Base-by-base conservation (phyloP, 2,797 vertebrate species). In the Parambassis ranga region DNA sequence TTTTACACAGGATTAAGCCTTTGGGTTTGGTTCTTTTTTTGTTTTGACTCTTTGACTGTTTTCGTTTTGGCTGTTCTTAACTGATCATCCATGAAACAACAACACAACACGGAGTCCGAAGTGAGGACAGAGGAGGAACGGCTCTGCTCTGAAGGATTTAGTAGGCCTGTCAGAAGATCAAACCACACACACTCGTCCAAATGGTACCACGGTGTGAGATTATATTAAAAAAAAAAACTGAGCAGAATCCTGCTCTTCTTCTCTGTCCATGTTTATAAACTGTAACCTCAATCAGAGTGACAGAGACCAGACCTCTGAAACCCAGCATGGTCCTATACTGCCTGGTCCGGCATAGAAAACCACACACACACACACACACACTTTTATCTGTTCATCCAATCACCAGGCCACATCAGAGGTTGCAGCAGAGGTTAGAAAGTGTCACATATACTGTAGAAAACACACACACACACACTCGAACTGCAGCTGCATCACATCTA, bases 251-350 rank as follows among this genome's bases (percentile, higher is more conserved):
- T 55, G 74, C 62, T 62, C n/a, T n/a, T n/a, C n/a, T n/a, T n/a
- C 50, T 38, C 26, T 72, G 50, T 71, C 28, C 62, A 11, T 87
- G 86, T 88, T 85, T 88, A 89, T 86, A 86, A 83, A 86, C 42
- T 61, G 44, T 31, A 64, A 69, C 52, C 65, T 79, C 61, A 52
- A 64, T 88, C 69, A 73, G 38, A 24, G 79, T 87, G 87, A 90
- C 82, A 77, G 75, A 89, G 79, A 88, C 75, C 90, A 89, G 90
- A 84, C 37, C 70, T 65, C 78, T 74, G 53, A 65, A 75, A 63
- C 50, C 48, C 43, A 20, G 61, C 46, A 31, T 56, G 76, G 69
- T 81, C 61, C 47, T 46, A 11, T 8, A 6, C 37, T 72, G 65
- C 50, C 62, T 59, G 10, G 44, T 33, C 16, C 42, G 56, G 38